Conservation (phyloP, 2,888 invertebrate genomes). For the Junonia oenone region DNA sequence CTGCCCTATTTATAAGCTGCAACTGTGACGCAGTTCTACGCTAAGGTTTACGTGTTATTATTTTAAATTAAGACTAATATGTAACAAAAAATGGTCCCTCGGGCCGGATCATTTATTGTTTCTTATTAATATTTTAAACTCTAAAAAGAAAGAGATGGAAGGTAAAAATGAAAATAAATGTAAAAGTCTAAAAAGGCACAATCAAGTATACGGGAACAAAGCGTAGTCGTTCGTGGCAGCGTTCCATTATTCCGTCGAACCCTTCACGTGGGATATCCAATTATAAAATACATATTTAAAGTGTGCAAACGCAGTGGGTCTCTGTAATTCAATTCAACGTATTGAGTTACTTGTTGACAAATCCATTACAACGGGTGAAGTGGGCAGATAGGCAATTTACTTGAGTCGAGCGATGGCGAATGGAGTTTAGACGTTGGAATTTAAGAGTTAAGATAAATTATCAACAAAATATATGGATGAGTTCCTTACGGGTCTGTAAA, state of each 20-base stretch:
- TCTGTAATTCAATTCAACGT: constrained; percentile 62
- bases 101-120: not conserved
- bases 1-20: constrained; percentile 60
- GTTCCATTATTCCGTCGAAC: constrained; percentile 25
- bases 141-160: not conserved
- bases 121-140: not conserved
- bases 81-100: constrained; percentile 23
- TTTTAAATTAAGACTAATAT: not conserved
- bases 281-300: constrained; percentile 66
- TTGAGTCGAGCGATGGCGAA: constrained; percentile 26
- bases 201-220: constrained; percentile 20
- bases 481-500: not conserved
- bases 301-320: constrained; percentile 52
- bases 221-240: constrained; percentile 16
- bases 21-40: constrained; percentile 30
- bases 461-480: no score
- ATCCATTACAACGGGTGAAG: constrained; percentile 55
- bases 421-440: constrained; percentile 6
- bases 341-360: constrained; percentile 72
- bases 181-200: constrained; percentile 10
- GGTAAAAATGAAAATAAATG: not conserved
- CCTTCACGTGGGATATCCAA: constrained; percentile 38
- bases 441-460: constrained; percentile 2
- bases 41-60: not conserved
- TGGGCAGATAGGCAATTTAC: constrained; percentile 40